These are phyloP conservation scores for Coenonympha glycerion DNA, from an alignment of 2,888 invertebrate genomes.

Conservation along the genomic window DNA sequence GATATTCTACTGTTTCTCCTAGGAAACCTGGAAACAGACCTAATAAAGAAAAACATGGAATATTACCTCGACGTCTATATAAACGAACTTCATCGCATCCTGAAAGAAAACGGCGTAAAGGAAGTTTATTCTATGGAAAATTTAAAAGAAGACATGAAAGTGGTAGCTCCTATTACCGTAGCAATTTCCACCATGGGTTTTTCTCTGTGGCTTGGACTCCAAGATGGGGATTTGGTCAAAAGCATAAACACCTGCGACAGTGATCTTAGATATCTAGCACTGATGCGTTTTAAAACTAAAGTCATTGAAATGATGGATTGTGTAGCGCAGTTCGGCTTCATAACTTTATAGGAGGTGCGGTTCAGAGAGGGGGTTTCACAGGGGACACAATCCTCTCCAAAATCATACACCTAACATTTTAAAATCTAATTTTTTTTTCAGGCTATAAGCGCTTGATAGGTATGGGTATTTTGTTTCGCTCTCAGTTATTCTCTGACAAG, in stretches of 20 bases:
- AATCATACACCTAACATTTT: too few relatives aligned
- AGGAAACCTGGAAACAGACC: constrained; percentile 3
- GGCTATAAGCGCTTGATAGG: too few relatives aligned
- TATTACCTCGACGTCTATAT: constrained; percentile 13
- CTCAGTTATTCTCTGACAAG: too few relatives aligned
- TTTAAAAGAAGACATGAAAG: constrained; percentile 21
- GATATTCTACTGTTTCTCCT: constrained; percentile 24
- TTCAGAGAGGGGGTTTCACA: too few relatives aligned
- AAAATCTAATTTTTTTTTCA: too few relatives aligned
- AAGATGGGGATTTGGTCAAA: constrained; percentile 14
- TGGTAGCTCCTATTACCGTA: constrained; percentile 16
- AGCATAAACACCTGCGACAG: constrained; percentile 18
- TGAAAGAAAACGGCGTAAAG: constrained; percentile 7
- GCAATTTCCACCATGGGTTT: constrained; percentile 18
- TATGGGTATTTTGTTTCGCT: too few relatives aligned
- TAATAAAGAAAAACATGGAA: constrained; percentile 11
- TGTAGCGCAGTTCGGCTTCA: neutral
- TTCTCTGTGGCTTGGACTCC: constrained; percentile 26
- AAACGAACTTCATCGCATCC: constrained; percentile 10
- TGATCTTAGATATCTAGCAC: neutral
- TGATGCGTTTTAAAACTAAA: constrained; percentile 1
- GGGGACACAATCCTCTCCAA: too few relatives aligned
- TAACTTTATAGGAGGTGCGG: neutral
- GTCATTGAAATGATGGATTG: neutral
- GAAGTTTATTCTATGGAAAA: constrained; percentile 19